These are phyloP conservation scores for Apis cerana DNA, from an alignment of 1,140 invertebrate genomes.

Conservation along the genomic window DNA sequence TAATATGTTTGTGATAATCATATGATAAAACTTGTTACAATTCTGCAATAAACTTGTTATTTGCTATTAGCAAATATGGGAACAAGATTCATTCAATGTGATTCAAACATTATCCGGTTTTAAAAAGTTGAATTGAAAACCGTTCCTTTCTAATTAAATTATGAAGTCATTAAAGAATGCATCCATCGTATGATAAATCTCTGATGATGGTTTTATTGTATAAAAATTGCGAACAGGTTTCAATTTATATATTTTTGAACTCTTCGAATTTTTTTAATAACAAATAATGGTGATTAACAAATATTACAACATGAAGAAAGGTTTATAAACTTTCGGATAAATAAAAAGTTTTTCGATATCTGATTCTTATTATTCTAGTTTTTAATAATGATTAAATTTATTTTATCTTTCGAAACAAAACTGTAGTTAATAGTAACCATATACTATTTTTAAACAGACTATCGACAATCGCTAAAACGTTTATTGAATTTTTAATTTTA, in stretches of 20 bases:
- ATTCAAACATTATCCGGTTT: constrained; percentile 25
- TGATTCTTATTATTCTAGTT: too few species aligned
- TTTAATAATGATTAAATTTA: neutral
- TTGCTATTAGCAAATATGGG: constrained; percentile 47
- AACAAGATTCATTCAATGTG: constrained; percentile 36
- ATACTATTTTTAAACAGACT: neutral
- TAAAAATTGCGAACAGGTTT: neutral
- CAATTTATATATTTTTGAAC: neutral
- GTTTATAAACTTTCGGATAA: too few species aligned
- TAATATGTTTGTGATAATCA: constrained; percentile 42
- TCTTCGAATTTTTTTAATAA: neutral
- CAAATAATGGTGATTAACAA: neutral
- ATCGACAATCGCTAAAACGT: neutral
- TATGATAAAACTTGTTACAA: constrained; percentile 55
- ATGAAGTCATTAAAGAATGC: neutral
- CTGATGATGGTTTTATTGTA: neutral
- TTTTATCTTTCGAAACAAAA: neutral
- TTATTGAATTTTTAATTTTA: constrained; percentile 31
- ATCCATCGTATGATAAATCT: neutral
- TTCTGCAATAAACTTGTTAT: constrained; percentile 37
- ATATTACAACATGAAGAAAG: neutral
- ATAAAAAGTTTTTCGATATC: neutral
- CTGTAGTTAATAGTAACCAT: neutral
- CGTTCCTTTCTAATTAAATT: neutral
- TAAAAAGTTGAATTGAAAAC: constrained; percentile 28